These are phyloP conservation scores for Idaea dimidiata DNA, from an alignment of 2,888 invertebrate genomes.

Conservation along the genomic window DNA sequence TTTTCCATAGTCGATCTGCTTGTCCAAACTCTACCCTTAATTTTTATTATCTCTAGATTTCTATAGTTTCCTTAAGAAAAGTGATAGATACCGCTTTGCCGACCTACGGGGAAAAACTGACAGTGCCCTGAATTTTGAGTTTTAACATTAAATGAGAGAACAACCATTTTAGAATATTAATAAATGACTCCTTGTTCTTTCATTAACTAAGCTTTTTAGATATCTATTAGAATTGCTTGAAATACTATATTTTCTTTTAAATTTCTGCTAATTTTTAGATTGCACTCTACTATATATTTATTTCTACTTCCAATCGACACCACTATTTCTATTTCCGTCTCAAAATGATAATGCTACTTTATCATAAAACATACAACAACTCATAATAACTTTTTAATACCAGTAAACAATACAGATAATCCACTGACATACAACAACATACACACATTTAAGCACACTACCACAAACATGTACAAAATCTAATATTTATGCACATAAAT, in stretches of 20 bases:
- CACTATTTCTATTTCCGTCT: background rate
- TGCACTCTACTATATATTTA: constrained; percentile 20
- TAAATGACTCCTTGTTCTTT: constrained; percentile 33
- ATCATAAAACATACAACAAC: constrained; percentile 11
- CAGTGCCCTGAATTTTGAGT: constrained; percentile 56
- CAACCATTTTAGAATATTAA: constrained; percentile 15
- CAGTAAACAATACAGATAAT: background rate
- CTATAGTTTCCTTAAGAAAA: constrained; percentile 44
- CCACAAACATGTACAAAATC: constrained; percentile 37
- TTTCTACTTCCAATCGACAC: constrained; percentile 8
- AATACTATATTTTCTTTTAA: constrained; percentile 25
- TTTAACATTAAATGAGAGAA: constrained; percentile 40
- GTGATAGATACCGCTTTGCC: constrained; percentile 65
- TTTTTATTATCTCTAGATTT: constrained; percentile 29
- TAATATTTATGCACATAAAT: constrained; percentile 55
- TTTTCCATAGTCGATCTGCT: constrained; percentile 18
- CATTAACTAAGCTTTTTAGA: constrained; percentile 54
- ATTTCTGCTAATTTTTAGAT: constrained; percentile 26
- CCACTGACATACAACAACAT: constrained; percentile 17
- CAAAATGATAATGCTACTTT: background rate
- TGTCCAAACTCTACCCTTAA: constrained; percentile 35
- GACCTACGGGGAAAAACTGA: constrained; percentile 59
- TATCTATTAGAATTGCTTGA: constrained; percentile 63
- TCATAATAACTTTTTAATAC: constrained; percentile 16
- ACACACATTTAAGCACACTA: constrained; percentile 27